Conservation (phyloP, 2,797 vertebrate species). For the Botia kubotai region DNA sequence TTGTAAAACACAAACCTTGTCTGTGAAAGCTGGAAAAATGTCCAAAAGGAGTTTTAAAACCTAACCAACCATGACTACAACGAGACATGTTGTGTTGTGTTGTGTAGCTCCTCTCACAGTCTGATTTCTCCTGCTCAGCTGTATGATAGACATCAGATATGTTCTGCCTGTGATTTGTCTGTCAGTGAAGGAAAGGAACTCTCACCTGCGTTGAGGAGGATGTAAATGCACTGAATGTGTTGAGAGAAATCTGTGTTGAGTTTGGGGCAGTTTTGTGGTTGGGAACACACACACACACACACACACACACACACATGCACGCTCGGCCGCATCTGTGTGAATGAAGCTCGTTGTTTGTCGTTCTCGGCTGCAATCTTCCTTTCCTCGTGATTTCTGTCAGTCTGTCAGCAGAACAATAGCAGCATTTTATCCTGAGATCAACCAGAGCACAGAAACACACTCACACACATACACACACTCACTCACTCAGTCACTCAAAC, state of each 20-base stretch:
- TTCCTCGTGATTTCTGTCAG: slow-evolving; percentile 47
- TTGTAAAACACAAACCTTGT: no score
- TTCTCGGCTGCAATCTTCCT: slow-evolving; percentile 22
- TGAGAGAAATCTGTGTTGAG: not conserved
- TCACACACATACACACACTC: not conserved
- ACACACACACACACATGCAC: not conserved
- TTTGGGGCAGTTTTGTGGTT: slow-evolving; percentile 18
- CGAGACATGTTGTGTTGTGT: no score
- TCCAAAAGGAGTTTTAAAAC: no score
- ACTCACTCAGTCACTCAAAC: no score
- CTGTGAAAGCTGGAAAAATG: no score
- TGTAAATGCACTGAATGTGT: not conserved
- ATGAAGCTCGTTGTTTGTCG: slow-evolving; percentile 37
- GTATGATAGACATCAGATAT: not conserved
- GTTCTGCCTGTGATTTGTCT: not conserved
- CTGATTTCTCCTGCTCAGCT: not conserved
- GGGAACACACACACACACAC: not conserved
- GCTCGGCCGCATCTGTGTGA: slow-evolving; percentile 1
- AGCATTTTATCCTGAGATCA: slow-evolving; percentile 42
- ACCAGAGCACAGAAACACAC: slow-evolving; percentile 9
- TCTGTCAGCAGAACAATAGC: slow-evolving; percentile 42
- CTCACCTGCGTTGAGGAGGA: not conserved
- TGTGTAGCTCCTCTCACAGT: no score
- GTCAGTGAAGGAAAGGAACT: not conserved
- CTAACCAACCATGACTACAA: no score